Evolutionary conservation across 2,113 vertebrate species (phyloP), one percentile per base, ranked within the genome.

Genomic region (Embiotoca jacksoni): DNA sequence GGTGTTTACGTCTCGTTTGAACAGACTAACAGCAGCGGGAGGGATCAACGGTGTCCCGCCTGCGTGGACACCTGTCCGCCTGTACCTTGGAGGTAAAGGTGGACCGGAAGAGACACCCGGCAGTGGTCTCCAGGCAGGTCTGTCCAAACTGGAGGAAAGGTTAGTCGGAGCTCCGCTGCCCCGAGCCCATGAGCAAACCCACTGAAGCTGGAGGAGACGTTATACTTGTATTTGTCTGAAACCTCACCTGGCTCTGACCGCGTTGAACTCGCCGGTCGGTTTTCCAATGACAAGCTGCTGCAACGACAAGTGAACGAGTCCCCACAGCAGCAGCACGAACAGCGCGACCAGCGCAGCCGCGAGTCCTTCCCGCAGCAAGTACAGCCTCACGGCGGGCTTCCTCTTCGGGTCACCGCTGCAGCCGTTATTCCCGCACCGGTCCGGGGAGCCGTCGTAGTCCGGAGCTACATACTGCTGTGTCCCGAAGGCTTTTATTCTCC

Each of bases 281-380:
- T 77, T 88, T 0, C 94, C 92, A 3, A 94, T 83, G 68, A 95
- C 83, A 61, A 95, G 94, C 86, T 93, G 93, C 74, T 91, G 92
- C 36, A 95, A 41, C 3, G 95, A 95, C 30, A 95, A 67, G 69
- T 94, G 93, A 82, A 95, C 94, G 4, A 95, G 89, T 72, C 61
- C 88, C 94, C 95, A 95, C 67, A 95, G 87, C 79, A 84, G 66
- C 79, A 90, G 65, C 64, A 95, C 81, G 81, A 95, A 95, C 72
- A 90, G 88, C 13, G 85, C 80, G 60, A 94, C 86, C 64, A 94
- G 84, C 11, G 81, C 77, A 54, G 84, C 84, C n/a, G 88, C 89
- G 41, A 83, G 79, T 14, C 87, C 92, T 79, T 95, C 95, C 33
- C 87, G 83, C 47, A 94, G 91, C 85, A 92, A 46, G 71, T 82